Evolutionary conservation across 92 coral and sea anemone genomes (phyloP).

Genomic region (Galaxea fascicularis): DNA sequence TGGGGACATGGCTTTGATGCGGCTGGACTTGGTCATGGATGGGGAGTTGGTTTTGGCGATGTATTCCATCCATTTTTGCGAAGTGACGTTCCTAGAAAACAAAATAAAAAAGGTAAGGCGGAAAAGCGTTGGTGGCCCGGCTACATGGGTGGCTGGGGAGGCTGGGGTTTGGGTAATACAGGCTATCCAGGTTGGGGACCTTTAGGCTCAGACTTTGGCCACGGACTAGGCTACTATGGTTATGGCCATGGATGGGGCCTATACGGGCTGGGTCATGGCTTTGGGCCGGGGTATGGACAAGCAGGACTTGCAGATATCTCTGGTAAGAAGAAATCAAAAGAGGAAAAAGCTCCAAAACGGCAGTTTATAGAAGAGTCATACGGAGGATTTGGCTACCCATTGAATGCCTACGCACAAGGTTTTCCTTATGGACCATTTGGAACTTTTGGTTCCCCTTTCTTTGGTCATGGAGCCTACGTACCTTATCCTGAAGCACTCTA

Average conservation of each 20-base stretch:
- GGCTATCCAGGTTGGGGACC: constrained; percentile 94
- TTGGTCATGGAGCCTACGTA: constrained; percentile 38
- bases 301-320: constrained; percentile 16
- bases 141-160: constrained; percentile 94
- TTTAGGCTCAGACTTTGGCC: constrained; percentile 39
- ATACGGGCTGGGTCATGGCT: constrained; percentile 22
- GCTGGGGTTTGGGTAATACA: constrained; percentile 80
- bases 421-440: constrained; percentile 27
- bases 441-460: constrained; percentile 22
- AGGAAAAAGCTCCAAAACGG: constrained; percentile 34
- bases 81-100: constrained; percentile 44
- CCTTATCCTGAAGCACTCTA: constrained; percentile 39
- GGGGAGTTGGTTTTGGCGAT: constrained; percentile 51
- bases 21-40: constrained; percentile 58
- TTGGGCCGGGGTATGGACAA: constrained; percentile 18
- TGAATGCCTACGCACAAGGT: constrained; percentile 16
- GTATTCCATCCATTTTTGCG: constrained; percentile 50
- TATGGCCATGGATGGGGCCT: constrained; percentile 26
- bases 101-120: constrained; percentile 24
- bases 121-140: constrained; percentile 96
- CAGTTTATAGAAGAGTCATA: constrained; percentile 22
- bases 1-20: constrained; percentile 56
- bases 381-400: constrained; percentile 18
- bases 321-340: background rate
- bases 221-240: constrained; percentile 31